Percentiles rank a stretch among this genome's conserved stretches.
Evolutionary conservation across 2,888 invertebrate genomes (phyloP).

Genomic region (Aplocera efformata): DNA sequence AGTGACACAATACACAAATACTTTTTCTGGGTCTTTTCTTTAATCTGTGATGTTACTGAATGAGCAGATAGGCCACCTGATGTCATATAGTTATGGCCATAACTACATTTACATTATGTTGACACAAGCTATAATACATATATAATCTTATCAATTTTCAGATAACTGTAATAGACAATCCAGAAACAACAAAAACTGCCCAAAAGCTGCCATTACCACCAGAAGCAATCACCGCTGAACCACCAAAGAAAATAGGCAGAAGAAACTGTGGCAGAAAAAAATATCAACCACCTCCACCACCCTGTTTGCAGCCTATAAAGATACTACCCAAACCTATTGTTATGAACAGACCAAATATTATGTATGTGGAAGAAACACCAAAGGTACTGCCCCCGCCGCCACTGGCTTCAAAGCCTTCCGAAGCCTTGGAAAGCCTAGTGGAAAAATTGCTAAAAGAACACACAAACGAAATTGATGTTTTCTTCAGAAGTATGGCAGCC

Average conservation of each 20-base stretch:
- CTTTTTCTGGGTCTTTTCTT: no score
- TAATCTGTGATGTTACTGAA: no score
- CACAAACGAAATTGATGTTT: slow-evolving; percentile 73
- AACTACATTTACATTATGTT: no score
- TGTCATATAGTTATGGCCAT: no score
- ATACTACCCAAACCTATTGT: slow-evolving; percentile 69
- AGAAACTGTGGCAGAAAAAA: slow-evolving; percentile 61
- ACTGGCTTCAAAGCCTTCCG: slow-evolving; percentile 50
- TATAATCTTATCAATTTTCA: slow-evolving; percentile 41
- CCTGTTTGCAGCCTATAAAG: slow-evolving; percentile 62
- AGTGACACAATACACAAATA: no score
- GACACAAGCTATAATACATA: background rate
- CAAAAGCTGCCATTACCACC: slow-evolving; percentile 46
- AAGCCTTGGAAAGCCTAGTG: slow-evolving; percentile 66
- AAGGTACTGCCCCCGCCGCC: slow-evolving; percentile 28
- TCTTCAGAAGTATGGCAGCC: slow-evolving; percentile 74
- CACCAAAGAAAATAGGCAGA: slow-evolving; percentile 55
- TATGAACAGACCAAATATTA: slow-evolving; percentile 58
- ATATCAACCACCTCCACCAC: slow-evolving; percentile 49
- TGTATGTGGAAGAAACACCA: slow-evolving; percentile 57
- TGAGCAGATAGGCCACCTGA: no score
- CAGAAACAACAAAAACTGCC: slow-evolving; percentile 39
- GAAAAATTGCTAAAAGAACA: slow-evolving; percentile 70
- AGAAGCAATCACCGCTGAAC: slow-evolving; percentile 33
- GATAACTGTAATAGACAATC: slow-evolving; percentile 65